Base-by-base conservation (phyloP, 2,888 invertebrate genomes). In the Dicyrtomina minuta region DNA sequence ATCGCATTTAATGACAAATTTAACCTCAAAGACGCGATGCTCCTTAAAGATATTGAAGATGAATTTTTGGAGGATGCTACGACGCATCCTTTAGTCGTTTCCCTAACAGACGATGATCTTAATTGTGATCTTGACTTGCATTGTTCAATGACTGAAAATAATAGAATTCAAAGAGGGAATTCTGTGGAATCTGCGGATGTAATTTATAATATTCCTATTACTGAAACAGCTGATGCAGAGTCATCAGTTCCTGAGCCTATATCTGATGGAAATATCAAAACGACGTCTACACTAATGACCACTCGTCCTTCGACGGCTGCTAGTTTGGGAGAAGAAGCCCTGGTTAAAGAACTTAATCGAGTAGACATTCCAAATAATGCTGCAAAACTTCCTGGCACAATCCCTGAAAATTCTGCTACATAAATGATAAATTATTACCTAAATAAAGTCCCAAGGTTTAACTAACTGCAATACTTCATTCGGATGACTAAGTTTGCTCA, bases 291-390 rank as follows among this genome's bases (percentile, higher is more conserved):
- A 6, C 13, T 27, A 43, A 27, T 58, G 12, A 43, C 20, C 22
- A 26, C 66, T 44, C 61, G 22, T 5, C 59, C 67, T 10, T 33
- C 22, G 6, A 59, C 59, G 2, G 22, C 59, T 4, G 13, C 33
- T 49, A 67, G 60, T 17, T 49, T 67, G 20, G 67, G 62, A 10
- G 62, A 62, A 1, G 49, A 46, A 17, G n/a, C 15, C 13, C 17
- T 15, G 4, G 44, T 39, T 22, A 58, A 43, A 53, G 68, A 68
- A 39, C 8, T 68, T 27, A 15, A 49, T 1, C 51, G 68, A 33
- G 53, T 68, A 13, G 55, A 61, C 8, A 51, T 68, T n/a, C 68
- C 68, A 2, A 61, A 61, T 27, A 53, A 41, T 6, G 15, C 46
- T 10, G 46, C 15, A 20, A 61, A 61, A 24, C 24, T 68, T 20